Evolutionary conservation across 37 sponge, comb jelly and placozoan species (phyloP).

Genomic region (Bolinopsis microptera): DNA sequence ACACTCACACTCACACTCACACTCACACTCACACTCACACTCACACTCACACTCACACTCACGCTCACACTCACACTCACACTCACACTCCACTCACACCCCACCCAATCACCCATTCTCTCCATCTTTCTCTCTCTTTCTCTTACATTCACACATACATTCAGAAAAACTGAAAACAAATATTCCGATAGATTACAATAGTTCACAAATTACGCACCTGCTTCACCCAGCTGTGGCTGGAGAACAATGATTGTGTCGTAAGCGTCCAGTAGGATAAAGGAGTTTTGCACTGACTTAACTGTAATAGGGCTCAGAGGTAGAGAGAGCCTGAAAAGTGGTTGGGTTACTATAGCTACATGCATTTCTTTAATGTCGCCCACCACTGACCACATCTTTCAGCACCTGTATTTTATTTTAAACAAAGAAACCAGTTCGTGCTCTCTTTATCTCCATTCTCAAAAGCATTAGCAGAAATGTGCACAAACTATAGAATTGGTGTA

Average conservation of each 20-base stretch:
- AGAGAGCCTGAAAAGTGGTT: constrained; percentile 21
- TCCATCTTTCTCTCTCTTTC: neutral
- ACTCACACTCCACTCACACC: neutral
- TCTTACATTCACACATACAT: neutral
- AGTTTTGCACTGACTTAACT: constrained; percentile 29
- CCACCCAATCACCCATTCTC: too few relatives aligned
- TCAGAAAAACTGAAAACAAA: neutral
- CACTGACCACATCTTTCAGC: too few relatives aligned
- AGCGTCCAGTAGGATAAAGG: constrained; percentile 35
- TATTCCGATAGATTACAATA: too few relatives aligned
- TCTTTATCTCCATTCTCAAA: too few relatives aligned
- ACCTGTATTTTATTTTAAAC: too few relatives aligned
- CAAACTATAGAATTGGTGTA: too few relatives aligned
- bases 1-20: neutral
- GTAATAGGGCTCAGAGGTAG: constrained; percentile 53
- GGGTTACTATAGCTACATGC: too few relatives aligned
- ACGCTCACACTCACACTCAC: neutral
- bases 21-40: neutral
- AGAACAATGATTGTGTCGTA: constrained; percentile 29
- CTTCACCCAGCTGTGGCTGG: neutral
- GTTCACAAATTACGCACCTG: too few relatives aligned
- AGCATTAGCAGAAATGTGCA: too few relatives aligned
- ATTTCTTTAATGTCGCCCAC: too few relatives aligned
- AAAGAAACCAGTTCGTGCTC: too few relatives aligned
- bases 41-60: neutral